Evolutionary conservation across 2,888 invertebrate species (phyloP).

Genomic region (Cactoblastis cactorum): DNA sequence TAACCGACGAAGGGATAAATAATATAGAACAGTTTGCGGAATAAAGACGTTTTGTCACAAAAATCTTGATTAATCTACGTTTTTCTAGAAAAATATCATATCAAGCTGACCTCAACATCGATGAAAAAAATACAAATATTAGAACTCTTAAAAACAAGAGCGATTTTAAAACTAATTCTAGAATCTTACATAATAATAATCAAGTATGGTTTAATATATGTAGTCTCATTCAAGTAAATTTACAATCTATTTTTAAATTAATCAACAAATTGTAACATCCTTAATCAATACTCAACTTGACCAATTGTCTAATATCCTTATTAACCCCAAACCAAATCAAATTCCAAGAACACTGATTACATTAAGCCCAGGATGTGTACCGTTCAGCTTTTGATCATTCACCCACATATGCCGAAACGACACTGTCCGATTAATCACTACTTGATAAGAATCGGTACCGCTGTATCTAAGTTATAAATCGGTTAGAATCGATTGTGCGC

Average conservation of each 20-base stretch:
- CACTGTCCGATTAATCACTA: conserved; percentile 31
- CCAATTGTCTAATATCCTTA: conserved; percentile 8
- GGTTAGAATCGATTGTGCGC: conserved; percentile 59
- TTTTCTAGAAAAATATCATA: too few relatives aligned
- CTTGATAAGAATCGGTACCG: conserved; percentile 53
- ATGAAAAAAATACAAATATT: too few relatives aligned
- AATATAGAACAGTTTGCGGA: not conserved
- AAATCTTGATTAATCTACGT: too few relatives aligned
- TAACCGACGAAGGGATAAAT: not conserved
- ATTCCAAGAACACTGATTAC: not conserved
- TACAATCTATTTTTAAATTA: not conserved
- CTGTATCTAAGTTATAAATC: conserved; percentile 65
- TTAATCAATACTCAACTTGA: not conserved
- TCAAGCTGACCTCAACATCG: too few relatives aligned
- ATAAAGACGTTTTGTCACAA: not conserved
- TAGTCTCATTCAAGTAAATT: not conserved
- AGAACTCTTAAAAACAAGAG: too few relatives aligned
- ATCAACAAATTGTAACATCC: not conserved
- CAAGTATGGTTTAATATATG: too few relatives aligned
- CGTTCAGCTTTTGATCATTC: conserved; percentile 7
- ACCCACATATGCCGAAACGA: conserved; percentile 19
- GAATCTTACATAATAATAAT: too few relatives aligned
- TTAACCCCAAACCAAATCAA: conserved; percentile 4
- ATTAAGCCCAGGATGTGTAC: conserved; percentile 10
- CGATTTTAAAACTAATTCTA: too few relatives aligned